Evolutionary conservation across 2,113 vertebrate genomes (phyloP), one percentile per base, ranked within the genome.

Genomic region (Entelurus aequoreus): DNA sequence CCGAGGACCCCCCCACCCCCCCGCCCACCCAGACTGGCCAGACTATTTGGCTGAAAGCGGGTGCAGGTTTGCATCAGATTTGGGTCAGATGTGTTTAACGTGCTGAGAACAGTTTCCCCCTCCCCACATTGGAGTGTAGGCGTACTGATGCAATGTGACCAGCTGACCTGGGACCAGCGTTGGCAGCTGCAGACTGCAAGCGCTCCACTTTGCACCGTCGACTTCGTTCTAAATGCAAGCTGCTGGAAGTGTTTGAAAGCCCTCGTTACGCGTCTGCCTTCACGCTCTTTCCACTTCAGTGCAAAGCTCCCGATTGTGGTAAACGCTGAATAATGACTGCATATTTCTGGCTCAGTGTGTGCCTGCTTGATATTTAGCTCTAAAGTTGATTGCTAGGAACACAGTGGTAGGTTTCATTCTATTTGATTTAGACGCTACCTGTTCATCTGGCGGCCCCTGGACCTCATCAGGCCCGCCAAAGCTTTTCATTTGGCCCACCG

Each of bases 1-100:
- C 16, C 12, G 21, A 6, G 6, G 28, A 6, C 52, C 14, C 6
- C 6, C n/a, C n/a, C n/a, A n/a, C n/a, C n/a, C n/a, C n/a, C n/a
- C n/a, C n/a, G n/a, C n/a, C n/a, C 54, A 38, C 7, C 40, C 54
- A 11, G 11, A 40, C 37, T 2, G 21, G 50, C 50, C 6, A 4
- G 21, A 28, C 8, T 19, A 57, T 57, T 42, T 21, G n/a, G 38
- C 42, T 19, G 38, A 56, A 56, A 6, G 37, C 38, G 15, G 0
- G 37, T 1, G 54, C 15, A n/a, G 37, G 37, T 12, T 1, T 36
- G 51, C 51, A 36, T 13, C 38, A n/a, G 44, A 57, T 57, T 57
- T 57, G 55, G 55, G 55, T 57, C 55, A 57, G 55, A 57, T 57
- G 38, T 57, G 55, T 46, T 57, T 44, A 57, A 42, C 40, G 55